Conservation (phyloP, 2,888 invertebrate genomes). For the Digitonthophagus gazella region DNA sequence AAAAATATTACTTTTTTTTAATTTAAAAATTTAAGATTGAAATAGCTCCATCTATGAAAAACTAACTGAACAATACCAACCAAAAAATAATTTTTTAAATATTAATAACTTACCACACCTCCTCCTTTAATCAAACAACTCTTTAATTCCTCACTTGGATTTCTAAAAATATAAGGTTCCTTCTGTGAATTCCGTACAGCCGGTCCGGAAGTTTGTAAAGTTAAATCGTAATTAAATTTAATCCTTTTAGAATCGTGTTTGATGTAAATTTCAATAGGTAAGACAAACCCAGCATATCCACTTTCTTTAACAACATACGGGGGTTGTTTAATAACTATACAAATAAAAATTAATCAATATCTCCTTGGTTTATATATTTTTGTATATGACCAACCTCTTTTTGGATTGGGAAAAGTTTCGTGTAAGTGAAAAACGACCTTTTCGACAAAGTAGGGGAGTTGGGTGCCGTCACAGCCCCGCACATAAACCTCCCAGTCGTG, state of each 20-base stretch:
- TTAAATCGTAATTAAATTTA: constrained; percentile 80
- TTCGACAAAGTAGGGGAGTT: constrained; percentile 88
- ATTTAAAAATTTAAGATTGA: background rate
- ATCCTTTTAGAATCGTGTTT: constrained; percentile 88
- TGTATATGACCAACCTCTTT: constrained; percentile 68
- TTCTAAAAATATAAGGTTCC: constrained; percentile 82
- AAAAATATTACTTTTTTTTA: background rate
- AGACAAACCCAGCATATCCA: constrained; percentile 92
- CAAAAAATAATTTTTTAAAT: constrained; percentile 3
- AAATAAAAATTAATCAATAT: constrained; percentile 20
- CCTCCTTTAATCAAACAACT: constrained; percentile 86
- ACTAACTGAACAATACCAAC: background rate
- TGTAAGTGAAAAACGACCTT: constrained; percentile 90
- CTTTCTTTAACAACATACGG: constrained; percentile 88
- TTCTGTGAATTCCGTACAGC: constrained; percentile 69
- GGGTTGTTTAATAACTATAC: constrained; percentile 84
- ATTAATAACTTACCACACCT: constrained; percentile 55
- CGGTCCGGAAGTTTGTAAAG: constrained; percentile 73
- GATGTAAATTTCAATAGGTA: constrained; percentile 87
- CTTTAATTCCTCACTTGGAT: constrained; percentile 86
- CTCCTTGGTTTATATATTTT: background rate
- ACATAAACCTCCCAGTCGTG: constrained; percentile 98
- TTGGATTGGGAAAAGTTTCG: constrained; percentile 88
- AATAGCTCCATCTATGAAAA: background rate
- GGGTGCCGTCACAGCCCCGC: constrained; percentile 80